Conservation (phyloP, 2,888 invertebrate species). For the Amiota minor region DNA sequence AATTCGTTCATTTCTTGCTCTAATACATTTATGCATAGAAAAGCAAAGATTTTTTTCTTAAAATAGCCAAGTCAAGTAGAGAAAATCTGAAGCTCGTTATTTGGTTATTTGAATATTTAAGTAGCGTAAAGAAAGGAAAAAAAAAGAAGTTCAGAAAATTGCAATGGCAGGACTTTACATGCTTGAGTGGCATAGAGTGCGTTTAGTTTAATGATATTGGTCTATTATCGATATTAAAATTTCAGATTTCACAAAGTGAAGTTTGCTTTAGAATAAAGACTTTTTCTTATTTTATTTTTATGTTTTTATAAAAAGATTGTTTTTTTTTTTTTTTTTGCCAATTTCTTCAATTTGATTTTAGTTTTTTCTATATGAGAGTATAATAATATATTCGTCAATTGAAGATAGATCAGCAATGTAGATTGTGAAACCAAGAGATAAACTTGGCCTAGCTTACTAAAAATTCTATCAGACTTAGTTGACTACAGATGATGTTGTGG, state of each 20-base stretch:
- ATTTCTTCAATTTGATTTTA: neutral
- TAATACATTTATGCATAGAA: neutral
- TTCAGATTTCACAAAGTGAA: constrained; percentile 8
- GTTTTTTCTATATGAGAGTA: neutral
- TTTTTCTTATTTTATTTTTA: neutral
- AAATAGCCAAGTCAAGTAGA: neutral
- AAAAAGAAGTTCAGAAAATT: neutral
- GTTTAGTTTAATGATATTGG: constrained; percentile 23
- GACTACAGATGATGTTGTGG: no score
- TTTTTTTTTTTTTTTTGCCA: neutral
- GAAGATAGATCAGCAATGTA: no score
- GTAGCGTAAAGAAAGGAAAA: neutral
- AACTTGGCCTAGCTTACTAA: no score
- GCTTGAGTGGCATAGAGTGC: neutral
- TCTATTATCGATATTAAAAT: constrained; percentile 23
- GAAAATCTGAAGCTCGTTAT: constrained; percentile 26
- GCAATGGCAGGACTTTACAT: neutral
- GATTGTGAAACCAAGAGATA: no score
- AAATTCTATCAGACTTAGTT: no score
- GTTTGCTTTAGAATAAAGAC: neutral
- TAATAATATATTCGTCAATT: no score
- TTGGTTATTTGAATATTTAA: constrained; percentile 34
- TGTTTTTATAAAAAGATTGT: neutral
- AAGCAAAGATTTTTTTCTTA: constrained; percentile 1
- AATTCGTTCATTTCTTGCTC: neutral